phyloP scores from a whole-genome alignment of 2,797 vertebrate species.

The Alcedo quadribrachys region DNA sequence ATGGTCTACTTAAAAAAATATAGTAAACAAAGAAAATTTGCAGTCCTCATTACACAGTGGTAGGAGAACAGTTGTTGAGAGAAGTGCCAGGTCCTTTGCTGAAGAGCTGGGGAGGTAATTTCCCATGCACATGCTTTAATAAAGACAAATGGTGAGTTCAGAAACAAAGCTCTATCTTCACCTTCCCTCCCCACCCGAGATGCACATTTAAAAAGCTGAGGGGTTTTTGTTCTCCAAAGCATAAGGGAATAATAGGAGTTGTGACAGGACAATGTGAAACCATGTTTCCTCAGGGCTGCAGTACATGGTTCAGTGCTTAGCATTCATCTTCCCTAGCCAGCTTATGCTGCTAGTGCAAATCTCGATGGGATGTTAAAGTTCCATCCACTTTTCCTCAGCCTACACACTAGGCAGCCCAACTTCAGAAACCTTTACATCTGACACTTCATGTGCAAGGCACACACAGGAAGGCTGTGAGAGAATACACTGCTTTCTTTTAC shows the following conservation, averaged over 20 bases:
- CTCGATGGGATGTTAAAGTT: neutral
- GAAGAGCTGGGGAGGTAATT: neutral
- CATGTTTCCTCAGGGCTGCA: neutral
- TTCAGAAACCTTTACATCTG: neutral
- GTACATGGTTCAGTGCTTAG: neutral
- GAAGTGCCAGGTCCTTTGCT: neutral
- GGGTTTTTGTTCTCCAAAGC: neutral
- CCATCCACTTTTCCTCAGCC: neutral
- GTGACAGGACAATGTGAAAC: neutral
- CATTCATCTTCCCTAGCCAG: neutral
- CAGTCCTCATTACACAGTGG: neutral
- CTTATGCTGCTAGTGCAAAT: neutral
- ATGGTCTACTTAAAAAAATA: neutral
- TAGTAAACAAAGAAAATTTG: neutral
- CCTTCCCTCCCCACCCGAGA: neutral
- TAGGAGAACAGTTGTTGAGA: neutral
- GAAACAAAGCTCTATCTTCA: neutral
- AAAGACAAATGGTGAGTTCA: neutral
- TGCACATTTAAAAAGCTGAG: neutral
- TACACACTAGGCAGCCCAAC: neutral
- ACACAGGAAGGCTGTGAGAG: no score
- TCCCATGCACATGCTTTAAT: neutral
- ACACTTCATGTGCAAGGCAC: neutral
- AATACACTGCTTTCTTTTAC: neutral
- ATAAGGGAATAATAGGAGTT: neutral